Base-by-base conservation (phyloP, 2,888 invertebrate genomes). In the Cataglyphis cursor region DNA sequence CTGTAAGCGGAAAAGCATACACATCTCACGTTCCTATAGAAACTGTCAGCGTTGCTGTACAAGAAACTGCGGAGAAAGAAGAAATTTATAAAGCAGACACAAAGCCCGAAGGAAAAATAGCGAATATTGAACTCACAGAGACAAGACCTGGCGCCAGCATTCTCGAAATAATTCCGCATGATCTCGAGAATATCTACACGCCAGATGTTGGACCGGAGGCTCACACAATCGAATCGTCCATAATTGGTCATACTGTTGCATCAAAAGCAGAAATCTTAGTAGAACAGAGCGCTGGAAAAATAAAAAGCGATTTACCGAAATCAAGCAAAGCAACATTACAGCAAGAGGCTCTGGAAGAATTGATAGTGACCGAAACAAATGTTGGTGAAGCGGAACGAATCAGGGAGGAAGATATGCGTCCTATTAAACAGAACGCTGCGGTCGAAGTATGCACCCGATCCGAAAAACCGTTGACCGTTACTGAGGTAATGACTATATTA, bases 311-410 rank as follows among this genome's bases (percentile, higher is more conserved):
- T 8, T 74, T 87, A 38, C 93, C 94, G 1, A 92, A 87, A 78
- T 91, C 88, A n/a, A 90, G 91, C 15, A 93, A 93, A 83, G 95
- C 95, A 91, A 84, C 94, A 89, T 94, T 95, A 82, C 95, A 95
- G 82, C 95, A 96, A 92, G 96, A 96, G 57, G 95, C 96, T 24
- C 87, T 95, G 64, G 95, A 96, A 84, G 95, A 96, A 92, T 95
- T 94, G 15, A 81, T 94, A 1, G 76, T 94, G 12, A 93, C 95
- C 3, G 95, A 95, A 87, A 94, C 95, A 48, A 94, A 95, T 87
- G 92, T 96, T 38, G 95, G 95, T 12, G 95, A 95, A 81, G 95
- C 95, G 61, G 94, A 95, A 83, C 94, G 95, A 91, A 95, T 95
- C 0, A 94, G 95, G 84, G 94, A 94, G 82, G 95, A 95, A 84